Evolutionary conservation across 2,888 invertebrate genomes (phyloP).

Genomic region (Callinectes sapidus): DNA sequence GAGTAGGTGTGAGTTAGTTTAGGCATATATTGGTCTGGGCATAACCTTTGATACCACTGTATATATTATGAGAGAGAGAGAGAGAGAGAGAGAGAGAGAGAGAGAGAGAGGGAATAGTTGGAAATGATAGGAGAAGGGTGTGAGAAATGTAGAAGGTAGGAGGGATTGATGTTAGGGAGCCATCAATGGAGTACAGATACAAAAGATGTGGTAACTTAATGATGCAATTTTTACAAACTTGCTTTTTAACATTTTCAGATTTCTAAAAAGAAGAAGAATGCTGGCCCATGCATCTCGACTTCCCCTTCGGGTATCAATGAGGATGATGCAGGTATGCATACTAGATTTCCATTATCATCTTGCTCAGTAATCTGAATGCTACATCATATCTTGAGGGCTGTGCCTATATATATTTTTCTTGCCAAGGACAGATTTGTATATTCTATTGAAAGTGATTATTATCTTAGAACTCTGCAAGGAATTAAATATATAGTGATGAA

Average conservation of each 20-base stretch:
- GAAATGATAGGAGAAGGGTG: no score
- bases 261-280: conserved; percentile 29
- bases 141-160: no score
- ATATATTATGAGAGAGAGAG: no score
- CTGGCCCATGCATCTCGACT: conserved; percentile 40
- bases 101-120: no score
- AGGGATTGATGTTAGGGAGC: no score
- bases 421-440: not conserved
- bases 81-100: no score
- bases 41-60: no score
- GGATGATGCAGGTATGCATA: conserved; percentile 41
- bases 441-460: not conserved
- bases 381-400: not conserved
- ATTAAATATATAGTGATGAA: not conserved
- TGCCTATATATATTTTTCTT: not conserved
- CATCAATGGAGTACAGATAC: not conserved
- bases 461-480: not conserved
- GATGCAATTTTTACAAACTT: no score
- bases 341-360: not conserved
- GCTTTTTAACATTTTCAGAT: conserved; percentile 11
- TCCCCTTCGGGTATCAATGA: conserved; percentile 50
- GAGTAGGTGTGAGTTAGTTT: no score
- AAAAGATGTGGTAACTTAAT: no score
- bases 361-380: not conserved
- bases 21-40: no score